These are phyloP conservation scores for Corythoichthys haematopterus DNA, from an alignment of 2,113 vertebrate species.

Conservation along the genomic window DNA sequence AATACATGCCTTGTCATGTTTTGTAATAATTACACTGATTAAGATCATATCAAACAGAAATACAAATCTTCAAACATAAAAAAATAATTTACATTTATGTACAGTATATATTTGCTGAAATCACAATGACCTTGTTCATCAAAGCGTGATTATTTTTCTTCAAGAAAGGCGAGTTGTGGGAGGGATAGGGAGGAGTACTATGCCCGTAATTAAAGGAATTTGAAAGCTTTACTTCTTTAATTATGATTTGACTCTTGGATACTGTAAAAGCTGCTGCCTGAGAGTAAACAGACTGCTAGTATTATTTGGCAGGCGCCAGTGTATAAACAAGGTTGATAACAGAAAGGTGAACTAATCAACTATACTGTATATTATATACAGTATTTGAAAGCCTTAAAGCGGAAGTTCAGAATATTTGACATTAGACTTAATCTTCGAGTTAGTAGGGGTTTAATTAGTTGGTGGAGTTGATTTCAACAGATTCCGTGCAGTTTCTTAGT, in stretches of 20 bases:
- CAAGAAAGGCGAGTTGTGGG: slow-evolving; percentile 12
- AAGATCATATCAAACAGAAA: too few species aligned
- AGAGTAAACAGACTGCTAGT: slow-evolving; percentile 1
- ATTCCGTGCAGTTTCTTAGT: too few species aligned
- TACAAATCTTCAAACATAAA: too few species aligned
- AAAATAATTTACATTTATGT: too few species aligned
- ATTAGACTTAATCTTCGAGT: too few species aligned
- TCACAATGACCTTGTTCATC: slow-evolving; percentile 34
- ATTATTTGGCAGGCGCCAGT: neutral
- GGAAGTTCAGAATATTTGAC: too few species aligned
- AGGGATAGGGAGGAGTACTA: slow-evolving; percentile 10
- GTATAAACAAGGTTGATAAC: neutral
- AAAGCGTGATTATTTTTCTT: slow-evolving; percentile 51
- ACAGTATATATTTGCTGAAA: slow-evolving; percentile 15
- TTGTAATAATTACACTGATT: neutral
- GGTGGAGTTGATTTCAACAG: too few species aligned
- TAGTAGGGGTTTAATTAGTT: too few species aligned
- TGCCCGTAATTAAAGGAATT: slow-evolving; percentile 31
- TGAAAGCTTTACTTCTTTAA: slow-evolving; percentile 26
- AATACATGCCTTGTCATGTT: neutral
- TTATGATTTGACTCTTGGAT: slow-evolving; percentile 17
- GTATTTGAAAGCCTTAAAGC: too few species aligned
- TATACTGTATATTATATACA: neutral
- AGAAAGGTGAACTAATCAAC: neutral
- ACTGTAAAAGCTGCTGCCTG: slow-evolving; percentile 9